Evolutionary conservation across 2,888 invertebrate species (phyloP), one percentile per base, ranked within the genome.

Genomic region (Apeira syringaria): DNA sequence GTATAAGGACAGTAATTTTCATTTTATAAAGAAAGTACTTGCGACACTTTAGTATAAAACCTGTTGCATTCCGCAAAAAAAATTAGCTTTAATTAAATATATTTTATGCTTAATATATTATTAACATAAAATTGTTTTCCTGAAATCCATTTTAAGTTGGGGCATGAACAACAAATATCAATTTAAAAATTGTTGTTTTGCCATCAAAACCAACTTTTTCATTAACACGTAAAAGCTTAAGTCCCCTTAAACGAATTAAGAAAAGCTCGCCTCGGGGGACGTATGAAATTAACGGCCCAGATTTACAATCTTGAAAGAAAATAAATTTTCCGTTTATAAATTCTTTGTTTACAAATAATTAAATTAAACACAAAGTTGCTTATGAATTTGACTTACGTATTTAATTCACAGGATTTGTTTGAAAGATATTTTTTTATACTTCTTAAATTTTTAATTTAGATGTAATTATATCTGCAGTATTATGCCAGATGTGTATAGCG

Each of bases 181-280:
- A 56, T 62, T 65, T 60, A 54, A 47, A 55, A 59, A 46, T 55
- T 75, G 72, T 77, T 80, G 61, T 74, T 74, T 60, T 72, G 58
- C 59, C 56, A 74, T 69, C 57, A 63, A 74, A 68, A 38, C 28
- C 26, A 58, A 63, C 59, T 74, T 75, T 74, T 71, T 72, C 71
- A 73, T 75, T 72, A 71, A 57, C 66, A 71, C 67, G 68, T 66
- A 58, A 64, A 61, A 68, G 67, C 65, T 70, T 64, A 62, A 66
- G 50, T 64, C 59, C 64, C 65, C 68, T 62, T 63, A 64, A 74
- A 61, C 61, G 70, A 75, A 77, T 77, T 78, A 72, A 62, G 64
- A 65, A 66, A 66, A 68, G 56, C 69, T 50, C 53, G 64, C 74
- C 73, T 54, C 50, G 36, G 63, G 77, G 73, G 71, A 67, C 59